Percentiles rank a stretch among this genome's conserved stretches.
Evolutionary conservation across 2,888 invertebrate genomes (phyloP).

Genomic region (Stramonita haemastoma): DNA sequence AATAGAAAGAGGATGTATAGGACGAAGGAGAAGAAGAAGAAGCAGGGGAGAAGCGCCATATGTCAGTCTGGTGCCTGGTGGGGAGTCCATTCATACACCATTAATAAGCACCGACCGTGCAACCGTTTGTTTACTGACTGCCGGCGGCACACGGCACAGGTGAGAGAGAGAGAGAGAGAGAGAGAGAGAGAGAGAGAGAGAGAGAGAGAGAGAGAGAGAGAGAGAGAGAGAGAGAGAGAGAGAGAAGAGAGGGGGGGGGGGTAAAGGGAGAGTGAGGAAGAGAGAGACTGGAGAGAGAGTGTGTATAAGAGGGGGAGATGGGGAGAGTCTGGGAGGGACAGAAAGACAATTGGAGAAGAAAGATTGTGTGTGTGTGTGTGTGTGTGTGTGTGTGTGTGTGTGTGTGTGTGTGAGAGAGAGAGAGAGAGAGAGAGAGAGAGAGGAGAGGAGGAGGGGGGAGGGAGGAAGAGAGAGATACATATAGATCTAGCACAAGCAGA

Average conservation of each 20-base stretch:
- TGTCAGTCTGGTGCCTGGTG: not conserved
- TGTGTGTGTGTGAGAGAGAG: not conserved
- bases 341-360: not conserved
- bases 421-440: not conserved
- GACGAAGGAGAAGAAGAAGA: no score
- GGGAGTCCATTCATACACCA: conserved; percentile 38
- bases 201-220: not conserved
- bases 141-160: not conserved
- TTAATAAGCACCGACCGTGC: conserved; percentile 19
- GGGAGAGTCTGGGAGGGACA: not conserved
- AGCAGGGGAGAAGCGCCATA: not conserved
- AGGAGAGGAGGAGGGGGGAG: not conserved
- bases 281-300: not conserved
- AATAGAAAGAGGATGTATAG: no score
- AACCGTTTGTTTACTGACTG: conserved; percentile 25
- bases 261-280: not conserved
- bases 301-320: not conserved
- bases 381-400: not conserved
- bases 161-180: not conserved
- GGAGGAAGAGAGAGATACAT: no score
- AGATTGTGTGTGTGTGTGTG: not conserved
- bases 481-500: no score
- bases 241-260: not conserved
- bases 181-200: not conserved
- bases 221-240: not conserved